These are phyloP conservation scores for Teinopalpus imperialis DNA, from an alignment of 2,888 invertebrate species.

Conservation along the genomic window DNA sequence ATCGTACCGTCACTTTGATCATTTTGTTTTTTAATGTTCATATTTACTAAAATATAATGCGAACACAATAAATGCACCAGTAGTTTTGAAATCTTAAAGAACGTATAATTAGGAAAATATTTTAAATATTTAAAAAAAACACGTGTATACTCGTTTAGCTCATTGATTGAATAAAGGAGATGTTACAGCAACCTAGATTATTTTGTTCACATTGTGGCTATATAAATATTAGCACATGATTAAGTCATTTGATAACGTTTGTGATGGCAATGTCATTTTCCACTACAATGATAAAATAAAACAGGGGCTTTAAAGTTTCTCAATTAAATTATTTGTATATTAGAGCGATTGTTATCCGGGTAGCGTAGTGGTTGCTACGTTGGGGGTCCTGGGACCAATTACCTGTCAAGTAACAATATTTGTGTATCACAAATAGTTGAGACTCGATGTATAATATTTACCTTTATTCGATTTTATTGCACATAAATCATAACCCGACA, in stretches of 20 bases:
- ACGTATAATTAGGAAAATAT: too few relatives aligned
- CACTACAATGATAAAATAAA: conserved; percentile 2
- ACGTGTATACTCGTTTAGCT: not conserved
- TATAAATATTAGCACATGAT: conserved; percentile 15
- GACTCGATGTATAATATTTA: too few relatives aligned
- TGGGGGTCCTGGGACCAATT: too few relatives aligned
- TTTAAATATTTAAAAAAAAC: conserved; percentile 12
- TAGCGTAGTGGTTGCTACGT: too few relatives aligned
- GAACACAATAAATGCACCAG: not conserved
- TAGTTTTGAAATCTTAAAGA: too few relatives aligned
- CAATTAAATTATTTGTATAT: not conserved
- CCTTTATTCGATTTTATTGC: too few relatives aligned
- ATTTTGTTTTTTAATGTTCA: not conserved
- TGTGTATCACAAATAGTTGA: too few relatives aligned
- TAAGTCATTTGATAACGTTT: conserved; percentile 18
- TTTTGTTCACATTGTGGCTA: conserved; percentile 4
- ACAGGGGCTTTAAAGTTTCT: not conserved
- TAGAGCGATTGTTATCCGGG: too few relatives aligned
- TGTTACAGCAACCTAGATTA: not conserved
- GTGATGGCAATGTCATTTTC: conserved; percentile 7
- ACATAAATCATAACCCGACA: too few relatives aligned
- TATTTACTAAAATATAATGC: not conserved
- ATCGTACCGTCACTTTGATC: too few relatives aligned
- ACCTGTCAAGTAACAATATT: too few relatives aligned
- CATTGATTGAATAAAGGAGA: not conserved